Conservation (phyloP, 2,888 invertebrate genomes). For the Azorinus chamasolen region DNA sequence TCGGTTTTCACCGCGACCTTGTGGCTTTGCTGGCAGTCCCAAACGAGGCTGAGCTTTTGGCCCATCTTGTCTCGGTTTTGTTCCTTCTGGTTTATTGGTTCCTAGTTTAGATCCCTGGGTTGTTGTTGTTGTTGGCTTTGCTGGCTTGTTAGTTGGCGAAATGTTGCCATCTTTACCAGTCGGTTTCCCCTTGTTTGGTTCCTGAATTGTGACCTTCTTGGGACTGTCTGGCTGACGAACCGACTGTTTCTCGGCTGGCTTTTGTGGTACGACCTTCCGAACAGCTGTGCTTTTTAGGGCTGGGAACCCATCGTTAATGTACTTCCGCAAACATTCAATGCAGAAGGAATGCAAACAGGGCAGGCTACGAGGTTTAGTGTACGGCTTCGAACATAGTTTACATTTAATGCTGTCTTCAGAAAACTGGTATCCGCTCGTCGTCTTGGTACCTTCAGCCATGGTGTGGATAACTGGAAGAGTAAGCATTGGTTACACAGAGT, state of each 20-base stretch:
- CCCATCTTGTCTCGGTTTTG: background rate
- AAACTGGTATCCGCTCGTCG: slow-evolving; percentile 27
- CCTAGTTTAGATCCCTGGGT: slow-evolving; percentile 1
- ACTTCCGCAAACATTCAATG: slow-evolving; percentile 51
- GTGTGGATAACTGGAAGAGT: no score
- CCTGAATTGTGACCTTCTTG: background rate
- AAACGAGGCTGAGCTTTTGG: background rate
- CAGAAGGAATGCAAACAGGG: slow-evolving; percentile 72
- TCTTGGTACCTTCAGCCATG: no score
- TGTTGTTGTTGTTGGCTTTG: background rate
- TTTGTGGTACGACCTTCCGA: background rate
- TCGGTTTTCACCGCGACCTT: background rate
- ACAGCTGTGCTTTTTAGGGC: slow-evolving; percentile 1
- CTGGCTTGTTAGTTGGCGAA: background rate
- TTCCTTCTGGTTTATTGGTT: background rate
- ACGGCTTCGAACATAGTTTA: slow-evolving; percentile 61
- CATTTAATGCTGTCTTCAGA: slow-evolving; percentile 61
- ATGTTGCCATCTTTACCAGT: no score
- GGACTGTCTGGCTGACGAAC: background rate
- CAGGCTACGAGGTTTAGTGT: slow-evolving; percentile 57
- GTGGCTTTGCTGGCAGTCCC: background rate
- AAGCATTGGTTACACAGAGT: no score
- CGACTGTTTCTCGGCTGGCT: background rate
- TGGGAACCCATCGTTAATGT: slow-evolving; percentile 44
- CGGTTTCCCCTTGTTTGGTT: no score